These are phyloP conservation scores for Enteromius radiatus DNA, from an alignment of 2,797 vertebrate species.

Conservation along the genomic window DNA sequence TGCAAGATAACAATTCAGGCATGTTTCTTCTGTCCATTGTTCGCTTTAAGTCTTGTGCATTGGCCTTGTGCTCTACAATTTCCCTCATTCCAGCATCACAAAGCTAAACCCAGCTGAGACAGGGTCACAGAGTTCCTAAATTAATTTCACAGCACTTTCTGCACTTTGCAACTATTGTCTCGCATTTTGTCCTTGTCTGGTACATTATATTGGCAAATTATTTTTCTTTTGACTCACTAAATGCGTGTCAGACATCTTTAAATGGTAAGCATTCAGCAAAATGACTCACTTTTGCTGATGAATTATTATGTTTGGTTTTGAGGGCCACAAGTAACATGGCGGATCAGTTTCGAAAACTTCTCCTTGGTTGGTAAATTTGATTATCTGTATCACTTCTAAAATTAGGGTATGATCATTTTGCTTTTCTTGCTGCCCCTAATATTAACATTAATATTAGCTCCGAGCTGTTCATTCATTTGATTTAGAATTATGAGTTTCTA, in stretches of 20 bases:
- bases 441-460: neutral
- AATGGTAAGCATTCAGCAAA: neutral
- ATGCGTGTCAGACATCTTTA: neutral
- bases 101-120: conserved; percentile 1
- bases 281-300: neutral
- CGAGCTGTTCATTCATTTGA: neutral
- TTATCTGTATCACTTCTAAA: neutral
- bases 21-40: neutral
- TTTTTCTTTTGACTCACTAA: conserved; percentile 2
- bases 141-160: conserved; percentile 12
- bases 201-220: neutral
- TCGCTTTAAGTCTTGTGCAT: neutral
- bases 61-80: neutral
- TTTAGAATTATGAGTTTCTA: neutral
- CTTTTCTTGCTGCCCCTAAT: neutral
- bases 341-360: neutral
- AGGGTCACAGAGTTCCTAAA: neutral
- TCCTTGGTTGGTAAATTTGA: neutral
- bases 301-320: neutral
- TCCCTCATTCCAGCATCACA: neutral
- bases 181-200: neutral
- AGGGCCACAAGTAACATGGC: neutral
- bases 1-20: neutral
- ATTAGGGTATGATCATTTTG: neutral
- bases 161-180: neutral